Evolutionary conservation across 2,888 invertebrate species (phyloP).

Genomic region (Andrena marginata): DNA sequence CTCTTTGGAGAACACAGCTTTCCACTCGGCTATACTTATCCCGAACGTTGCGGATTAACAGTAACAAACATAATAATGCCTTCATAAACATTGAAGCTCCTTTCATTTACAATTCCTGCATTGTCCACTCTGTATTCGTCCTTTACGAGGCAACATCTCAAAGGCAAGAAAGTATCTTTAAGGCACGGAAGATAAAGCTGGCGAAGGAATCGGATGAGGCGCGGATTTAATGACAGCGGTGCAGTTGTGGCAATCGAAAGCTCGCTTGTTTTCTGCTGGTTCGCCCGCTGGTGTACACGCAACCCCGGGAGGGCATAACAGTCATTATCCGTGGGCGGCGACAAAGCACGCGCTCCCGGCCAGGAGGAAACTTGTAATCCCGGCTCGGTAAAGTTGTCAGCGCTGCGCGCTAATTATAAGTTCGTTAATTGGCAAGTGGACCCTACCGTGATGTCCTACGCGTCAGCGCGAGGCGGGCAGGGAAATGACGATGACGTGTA

Average conservation of each 20-base stretch:
- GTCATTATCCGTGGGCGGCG: slow-evolving; percentile 62
- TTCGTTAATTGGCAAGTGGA: slow-evolving; percentile 78
- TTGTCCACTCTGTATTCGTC: not conserved
- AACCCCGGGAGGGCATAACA: slow-evolving; percentile 46
- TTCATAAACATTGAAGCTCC: not conserved
- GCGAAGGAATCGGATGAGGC: not conserved
- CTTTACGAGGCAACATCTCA: too few species aligned
- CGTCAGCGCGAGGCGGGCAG: slow-evolving; percentile 27
- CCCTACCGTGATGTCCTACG: slow-evolving; percentile 40
- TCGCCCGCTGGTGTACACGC: slow-evolving; percentile 1
- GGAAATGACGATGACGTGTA: slow-evolving; percentile 44
- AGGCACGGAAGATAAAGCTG: not conserved
- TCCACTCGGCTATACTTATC: not conserved
- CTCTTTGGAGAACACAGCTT: not conserved
- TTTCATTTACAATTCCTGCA: not conserved
- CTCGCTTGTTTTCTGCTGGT: slow-evolving; percentile 17
- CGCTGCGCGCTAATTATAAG: slow-evolving; percentile 78
- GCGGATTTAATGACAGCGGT: not conserved
- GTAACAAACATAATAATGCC: not conserved
- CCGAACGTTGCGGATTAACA: not conserved
- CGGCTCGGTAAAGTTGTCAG: slow-evolving; percentile 66
- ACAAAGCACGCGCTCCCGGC: slow-evolving; percentile 63
- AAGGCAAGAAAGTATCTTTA: not conserved
- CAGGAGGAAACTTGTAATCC: slow-evolving; percentile 67
- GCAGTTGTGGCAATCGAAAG: slow-evolving; percentile 8